Evolutionary conservation across 2,797 vertebrate species (phyloP).

Genomic region (Syndactyla subalaris): DNA sequence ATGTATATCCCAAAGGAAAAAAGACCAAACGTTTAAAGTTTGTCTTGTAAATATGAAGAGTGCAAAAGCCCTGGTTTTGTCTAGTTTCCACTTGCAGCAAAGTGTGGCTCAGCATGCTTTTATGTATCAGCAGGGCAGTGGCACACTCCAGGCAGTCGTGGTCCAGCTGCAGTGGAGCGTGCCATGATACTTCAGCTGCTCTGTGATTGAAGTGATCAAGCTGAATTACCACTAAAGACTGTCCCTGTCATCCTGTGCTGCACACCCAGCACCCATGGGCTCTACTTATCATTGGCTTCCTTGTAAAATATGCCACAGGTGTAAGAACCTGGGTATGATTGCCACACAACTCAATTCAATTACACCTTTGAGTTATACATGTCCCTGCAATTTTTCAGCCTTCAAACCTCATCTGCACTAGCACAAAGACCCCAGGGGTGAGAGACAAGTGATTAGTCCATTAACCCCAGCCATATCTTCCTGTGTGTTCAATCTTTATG

Average conservation of each 20-base stretch:
- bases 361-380: conserved; percentile 35
- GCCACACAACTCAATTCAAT: conserved; percentile 58
- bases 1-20: not conserved
- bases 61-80: not conserved
- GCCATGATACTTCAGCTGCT: not conserved
- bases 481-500: conserved; percentile 25
- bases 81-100: not conserved
- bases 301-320: conserved; percentile 26
- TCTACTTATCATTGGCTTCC: conserved; percentile 29
- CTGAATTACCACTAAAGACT: not conserved
- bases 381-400: conserved; percentile 49
- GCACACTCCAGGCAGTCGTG: not conserved
- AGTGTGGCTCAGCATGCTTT: not conserved
- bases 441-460: conserved; percentile 65
- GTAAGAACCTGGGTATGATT: conserved; percentile 26
- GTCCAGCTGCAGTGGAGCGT: not conserved
- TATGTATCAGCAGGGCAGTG: not conserved
- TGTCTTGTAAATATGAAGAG: not conserved
- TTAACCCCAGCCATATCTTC: conserved; percentile 56
- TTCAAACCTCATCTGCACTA: conserved; percentile 59
- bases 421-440: conserved; percentile 43
- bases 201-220: not conserved
- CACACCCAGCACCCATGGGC: not conserved
- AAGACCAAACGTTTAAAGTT: accelerated
- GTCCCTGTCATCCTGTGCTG: conserved; percentile 4